Evolutionary conservation across 2,113 vertebrate species (phyloP).

Genomic region (Noturus placidus): DNA sequence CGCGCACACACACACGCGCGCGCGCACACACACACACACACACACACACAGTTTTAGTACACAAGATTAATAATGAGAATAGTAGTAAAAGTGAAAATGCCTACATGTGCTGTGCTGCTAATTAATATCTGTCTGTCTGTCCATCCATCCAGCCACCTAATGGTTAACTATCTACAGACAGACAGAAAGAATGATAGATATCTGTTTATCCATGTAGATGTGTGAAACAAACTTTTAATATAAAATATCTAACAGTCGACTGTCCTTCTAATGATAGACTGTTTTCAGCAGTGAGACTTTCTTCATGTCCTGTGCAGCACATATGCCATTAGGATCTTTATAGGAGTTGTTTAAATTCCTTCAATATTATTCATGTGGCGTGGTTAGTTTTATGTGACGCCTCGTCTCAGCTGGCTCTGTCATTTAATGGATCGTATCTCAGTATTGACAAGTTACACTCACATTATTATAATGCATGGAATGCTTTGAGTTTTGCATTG

Average conservation of each 20-base stretch:
- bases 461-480: neutral
- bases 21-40: no score
- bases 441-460: neutral
- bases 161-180: neutral
- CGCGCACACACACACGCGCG: neutral
- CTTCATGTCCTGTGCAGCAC: neutral
- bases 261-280: neutral
- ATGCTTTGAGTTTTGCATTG: neutral
- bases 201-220: neutral
- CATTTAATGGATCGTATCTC: neutral
- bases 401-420: conserved; percentile 35
- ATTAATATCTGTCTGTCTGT: neutral
- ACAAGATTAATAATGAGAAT: no score
- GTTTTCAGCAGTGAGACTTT: neutral
- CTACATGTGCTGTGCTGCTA: no score
- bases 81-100: no score
- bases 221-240: neutral
- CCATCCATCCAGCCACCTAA: neutral
- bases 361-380: conserved; percentile 22
- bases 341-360: conserved; percentile 29
- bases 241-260: neutral
- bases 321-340: conserved; percentile 14
- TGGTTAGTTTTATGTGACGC: conserved; percentile 12
- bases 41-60: no score
- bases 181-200: neutral